Percentiles rank a stretch among this genome's conserved stretches.
These are phyloP conservation scores for Cybosia mesomella DNA, from an alignment of 2,888 invertebrate genomes.

Conservation along the genomic window DNA sequence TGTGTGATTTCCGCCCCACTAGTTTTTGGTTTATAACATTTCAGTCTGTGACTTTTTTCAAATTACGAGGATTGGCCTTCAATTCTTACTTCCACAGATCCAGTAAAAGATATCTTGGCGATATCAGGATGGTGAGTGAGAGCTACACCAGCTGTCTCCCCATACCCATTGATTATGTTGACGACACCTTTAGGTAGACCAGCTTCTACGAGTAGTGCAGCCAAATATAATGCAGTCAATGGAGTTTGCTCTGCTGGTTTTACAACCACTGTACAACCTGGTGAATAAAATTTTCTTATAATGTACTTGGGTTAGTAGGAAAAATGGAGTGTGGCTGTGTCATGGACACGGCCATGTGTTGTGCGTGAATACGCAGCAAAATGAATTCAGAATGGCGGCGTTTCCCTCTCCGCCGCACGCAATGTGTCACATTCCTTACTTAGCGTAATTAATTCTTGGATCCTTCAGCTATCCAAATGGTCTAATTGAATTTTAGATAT, in stretches of 20 bases:
- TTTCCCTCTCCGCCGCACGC: background rate
- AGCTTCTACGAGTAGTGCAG: constrained; percentile 93
- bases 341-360: too few relatives aligned
- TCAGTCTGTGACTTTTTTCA: too few relatives aligned
- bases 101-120: constrained; percentile 94
- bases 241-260: constrained; percentile 98
- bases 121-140: constrained; percentile 91
- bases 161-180: constrained; percentile 95
- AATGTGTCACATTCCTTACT: background rate
- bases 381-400: background rate
- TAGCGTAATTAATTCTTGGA: background rate
- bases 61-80: too few relatives aligned
- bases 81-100: constrained; percentile 83
- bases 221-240: constrained; percentile 94
- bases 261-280: constrained; percentile 92
- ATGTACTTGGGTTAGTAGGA: background rate
- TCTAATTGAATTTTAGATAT: too few relatives aligned
- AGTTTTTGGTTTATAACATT: too few relatives aligned
- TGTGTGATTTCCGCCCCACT: too few relatives aligned
- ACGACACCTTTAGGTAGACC: constrained; percentile 96
- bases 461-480: too few relatives aligned
- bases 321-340: background rate
- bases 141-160: constrained; percentile 91
- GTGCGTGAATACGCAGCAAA: too few relatives aligned
- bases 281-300: background rate